Evolutionary conservation across 2,797 vertebrate genomes (phyloP).

Genomic region (Nannoperca australis): DNA sequence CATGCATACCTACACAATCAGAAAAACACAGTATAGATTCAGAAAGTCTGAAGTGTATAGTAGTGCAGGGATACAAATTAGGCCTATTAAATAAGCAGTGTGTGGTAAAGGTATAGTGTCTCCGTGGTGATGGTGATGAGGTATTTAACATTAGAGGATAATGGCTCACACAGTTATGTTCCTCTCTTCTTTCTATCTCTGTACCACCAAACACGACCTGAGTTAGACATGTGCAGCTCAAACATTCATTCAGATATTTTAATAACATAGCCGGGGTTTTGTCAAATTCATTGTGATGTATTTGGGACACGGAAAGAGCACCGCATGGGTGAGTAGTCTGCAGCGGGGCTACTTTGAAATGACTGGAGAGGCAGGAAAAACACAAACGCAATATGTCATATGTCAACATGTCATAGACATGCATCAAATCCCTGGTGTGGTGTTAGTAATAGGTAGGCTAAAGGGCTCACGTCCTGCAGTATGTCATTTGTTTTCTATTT

Average conservation of each 20-base stretch:
- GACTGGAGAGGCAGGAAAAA: conserved; percentile 27
- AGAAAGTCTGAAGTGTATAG: not conserved
- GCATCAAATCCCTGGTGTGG: conserved; percentile 35
- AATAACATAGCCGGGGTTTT: conserved; percentile 47
- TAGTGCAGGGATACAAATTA: conserved; percentile 23
- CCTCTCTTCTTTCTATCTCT: conserved; percentile 7
- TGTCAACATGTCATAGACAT: conserved; percentile 38
- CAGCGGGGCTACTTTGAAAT: conserved; percentile 52
- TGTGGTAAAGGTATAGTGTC: conserved; percentile 61
- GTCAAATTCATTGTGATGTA: conserved; percentile 80
- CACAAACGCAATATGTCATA: too few relatives aligned
- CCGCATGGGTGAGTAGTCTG: conserved; percentile 70
- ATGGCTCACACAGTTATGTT: conserved; percentile 2
- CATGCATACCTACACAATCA: conserved; percentile 16
- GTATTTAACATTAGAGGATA: conserved; percentile 36
- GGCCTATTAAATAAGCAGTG: conserved; percentile 37
- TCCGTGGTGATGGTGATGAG: conserved; percentile 64
- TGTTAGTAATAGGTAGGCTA: conserved; percentile 41
- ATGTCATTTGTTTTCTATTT: not conserved
- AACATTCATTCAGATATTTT: conserved; percentile 51
- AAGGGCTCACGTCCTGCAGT: conserved; percentile 18
- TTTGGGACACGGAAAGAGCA: conserved; percentile 72
- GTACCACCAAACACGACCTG: not conserved
- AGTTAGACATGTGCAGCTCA: conserved; percentile 33
- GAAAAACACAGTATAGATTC: conserved; percentile 3